phyloP scores from a whole-genome alignment of 2,888 invertebrate species.

The Desoria tigrina region DNA sequence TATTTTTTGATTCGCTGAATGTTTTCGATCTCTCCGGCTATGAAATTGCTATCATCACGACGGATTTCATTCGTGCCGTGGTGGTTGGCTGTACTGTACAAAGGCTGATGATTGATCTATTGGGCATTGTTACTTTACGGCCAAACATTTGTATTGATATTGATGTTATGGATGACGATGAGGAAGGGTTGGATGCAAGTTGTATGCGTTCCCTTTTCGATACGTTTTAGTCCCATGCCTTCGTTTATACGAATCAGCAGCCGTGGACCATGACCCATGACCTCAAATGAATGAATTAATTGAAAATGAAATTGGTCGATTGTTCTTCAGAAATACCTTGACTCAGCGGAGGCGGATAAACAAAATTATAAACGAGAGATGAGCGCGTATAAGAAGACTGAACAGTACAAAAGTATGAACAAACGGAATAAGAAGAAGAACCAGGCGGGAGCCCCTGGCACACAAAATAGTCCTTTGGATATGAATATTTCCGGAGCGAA shows the following conservation, averaged over 20 bases:
- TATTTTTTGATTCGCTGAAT: constrained; percentile 1
- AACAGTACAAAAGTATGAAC: constrained; percentile 70
- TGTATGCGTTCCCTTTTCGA: too few relatives aligned
- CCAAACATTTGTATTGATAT: too few relatives aligned
- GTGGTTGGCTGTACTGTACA: too few relatives aligned
- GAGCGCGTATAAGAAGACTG: constrained; percentile 84
- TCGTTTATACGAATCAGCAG: neutral
- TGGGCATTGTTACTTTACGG: too few relatives aligned
- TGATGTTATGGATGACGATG: too few relatives aligned
- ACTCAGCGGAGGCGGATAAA: constrained; percentile 89
- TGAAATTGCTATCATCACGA: neutral
- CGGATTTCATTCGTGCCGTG: neutral
- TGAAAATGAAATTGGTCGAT: neutral
- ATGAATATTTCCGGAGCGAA: constrained; percentile 53
- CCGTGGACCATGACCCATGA: too few relatives aligned
- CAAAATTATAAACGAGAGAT: constrained; percentile 82
- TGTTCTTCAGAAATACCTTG: constrained; percentile 73
- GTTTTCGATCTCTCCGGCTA: neutral
- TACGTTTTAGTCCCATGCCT: too few relatives aligned
- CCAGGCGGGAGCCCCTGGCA: constrained; percentile 45
- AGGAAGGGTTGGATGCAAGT: too few relatives aligned
- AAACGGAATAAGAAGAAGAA: constrained; percentile 55
- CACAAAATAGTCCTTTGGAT: constrained; percentile 45
- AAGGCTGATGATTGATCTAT: too few relatives aligned
- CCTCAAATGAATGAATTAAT: constrained; percentile 1